phyloP scores from a whole-genome alignment of 2,888 invertebrate genomes.

The Parnassius orleans region DNA sequence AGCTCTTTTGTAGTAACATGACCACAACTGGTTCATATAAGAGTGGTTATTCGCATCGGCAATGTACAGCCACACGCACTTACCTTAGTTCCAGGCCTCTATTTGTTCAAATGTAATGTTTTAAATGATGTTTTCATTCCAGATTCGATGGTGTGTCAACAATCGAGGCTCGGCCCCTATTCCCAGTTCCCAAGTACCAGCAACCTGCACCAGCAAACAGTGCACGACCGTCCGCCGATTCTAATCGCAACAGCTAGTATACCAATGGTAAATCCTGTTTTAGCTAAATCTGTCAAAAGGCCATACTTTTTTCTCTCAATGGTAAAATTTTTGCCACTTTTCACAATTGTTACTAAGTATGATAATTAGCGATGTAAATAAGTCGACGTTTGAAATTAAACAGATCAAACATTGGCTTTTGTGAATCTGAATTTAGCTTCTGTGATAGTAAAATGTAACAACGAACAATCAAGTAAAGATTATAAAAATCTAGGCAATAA shows the following conservation, averaged over 20 bases:
- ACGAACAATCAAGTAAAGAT: not conserved
- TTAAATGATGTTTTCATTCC: slow-evolving; percentile 6
- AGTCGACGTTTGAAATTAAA: not conserved
- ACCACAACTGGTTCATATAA: no score
- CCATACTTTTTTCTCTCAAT: not conserved
- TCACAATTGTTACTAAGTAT: not conserved
- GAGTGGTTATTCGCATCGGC: no score
- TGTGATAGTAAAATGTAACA: not conserved
- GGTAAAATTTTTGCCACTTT: not conserved
- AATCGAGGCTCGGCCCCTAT: slow-evolving; percentile 66
- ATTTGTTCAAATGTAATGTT: no score
- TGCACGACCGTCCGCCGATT: slow-evolving; percentile 37
- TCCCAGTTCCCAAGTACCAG: slow-evolving; percentile 56
- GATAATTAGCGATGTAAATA: not conserved
- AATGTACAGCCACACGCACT: no score
- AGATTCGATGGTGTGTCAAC: slow-evolving; percentile 68
- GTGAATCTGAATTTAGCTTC: not conserved
- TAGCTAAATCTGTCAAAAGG: slow-evolving; percentile 10
- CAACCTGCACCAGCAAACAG: slow-evolving; percentile 37
- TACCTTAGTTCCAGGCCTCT: no score
- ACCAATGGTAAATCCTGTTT: not conserved
- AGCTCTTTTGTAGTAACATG: no score
- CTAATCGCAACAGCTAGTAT: slow-evolving; percentile 45
- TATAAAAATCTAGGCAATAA: no score
- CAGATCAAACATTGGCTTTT: not conserved